Base-by-base conservation (phyloP, 2,797 vertebrate species). In the Chaetodon trifasciatus region DNA sequence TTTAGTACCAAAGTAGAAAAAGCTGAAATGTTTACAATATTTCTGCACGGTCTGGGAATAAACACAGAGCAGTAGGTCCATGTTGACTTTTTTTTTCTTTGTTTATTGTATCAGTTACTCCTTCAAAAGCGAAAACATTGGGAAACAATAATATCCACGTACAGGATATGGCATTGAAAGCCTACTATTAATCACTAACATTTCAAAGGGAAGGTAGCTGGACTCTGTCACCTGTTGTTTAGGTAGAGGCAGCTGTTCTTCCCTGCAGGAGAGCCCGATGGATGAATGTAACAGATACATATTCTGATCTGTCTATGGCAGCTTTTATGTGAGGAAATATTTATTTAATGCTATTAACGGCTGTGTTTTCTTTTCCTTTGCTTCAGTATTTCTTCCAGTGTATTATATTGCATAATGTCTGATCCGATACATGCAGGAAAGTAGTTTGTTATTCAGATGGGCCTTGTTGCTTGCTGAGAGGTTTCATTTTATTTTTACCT, bases 231-330 rank as follows among this genome's bases (percentile, higher is more conserved):
- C 81, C 82, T 90, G 82, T 86, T 88, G 88, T 86, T 88, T 60
- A 84, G 85, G 87, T 89, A 79, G 76, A 82, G 76, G 78, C 85
- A 88, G 89, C 89, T 90, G 86, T 78, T 88, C 65, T 79, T 88
- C 87, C 83, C 79, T 87, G 72, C 82, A 84, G 78, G 80, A 74
- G 70, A 91, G 92, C 92, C 94, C 90, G 89, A 94, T 94, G 91
- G 89, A 95, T 96, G 95, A 96, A 96, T 96, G 96, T 96, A 96
- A 95, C 91, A 92, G 91, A 93, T 90, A 94, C 86, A 90, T 93
- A 88, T 89, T 93, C 82, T 92, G 83, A 91, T 91, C 89, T 92
- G 91, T 94, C 93, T 89, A 91, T 90, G 92, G 95, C 96, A 96
- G 96, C 94, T 93, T 93, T 94, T 93, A 75, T 88, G 88, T 95